A percentile compares a stretch with the other conserved stretches of the same genome.
phyloP scores from a whole-genome alignment of 1,140 invertebrate genomes.

The Cotesia vestalis region DNA sequence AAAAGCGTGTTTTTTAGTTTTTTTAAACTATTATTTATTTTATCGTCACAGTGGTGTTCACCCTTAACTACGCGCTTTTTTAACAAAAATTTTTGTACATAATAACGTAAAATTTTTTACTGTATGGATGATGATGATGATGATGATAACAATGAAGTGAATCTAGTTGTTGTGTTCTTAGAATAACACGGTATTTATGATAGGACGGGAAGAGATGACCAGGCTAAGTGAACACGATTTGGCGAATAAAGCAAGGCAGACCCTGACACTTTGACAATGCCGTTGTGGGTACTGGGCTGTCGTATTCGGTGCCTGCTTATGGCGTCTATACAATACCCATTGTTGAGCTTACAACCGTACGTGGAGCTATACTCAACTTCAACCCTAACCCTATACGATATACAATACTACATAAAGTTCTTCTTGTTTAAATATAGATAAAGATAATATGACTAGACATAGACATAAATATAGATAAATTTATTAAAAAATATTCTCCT shows the following conservation, averaged over 20 bases:
- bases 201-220: not conserved
- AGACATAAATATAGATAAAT: not conserved
- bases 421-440: no score
- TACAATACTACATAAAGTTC: not conserved
- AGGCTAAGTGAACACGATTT: constrained; percentile 34
- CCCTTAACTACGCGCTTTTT: no score
- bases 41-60: no score
- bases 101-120: no score
- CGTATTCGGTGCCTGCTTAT: constrained; percentile 64
- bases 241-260: constrained; percentile 35
- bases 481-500: no score
- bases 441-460: no score
- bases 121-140: not conserved
- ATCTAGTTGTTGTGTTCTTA: not conserved
- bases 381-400: constrained; percentile 2
- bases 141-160: not conserved
- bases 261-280: constrained; percentile 64
- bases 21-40: no score
- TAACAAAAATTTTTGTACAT: no score
- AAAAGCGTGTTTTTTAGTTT: no score
- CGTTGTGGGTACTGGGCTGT: constrained; percentile 51
- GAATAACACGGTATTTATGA: constrained; percentile 19
- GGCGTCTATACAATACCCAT: constrained; percentile 65
- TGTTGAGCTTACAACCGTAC: constrained; percentile 57
- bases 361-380: constrained; percentile 37